A percentile compares a stretch with the other conserved stretches of the same genome.
Evolutionary conservation across 64 coral and sea anemone species (phyloP).

Genomic region (Stichodactyla mertensii): DNA sequence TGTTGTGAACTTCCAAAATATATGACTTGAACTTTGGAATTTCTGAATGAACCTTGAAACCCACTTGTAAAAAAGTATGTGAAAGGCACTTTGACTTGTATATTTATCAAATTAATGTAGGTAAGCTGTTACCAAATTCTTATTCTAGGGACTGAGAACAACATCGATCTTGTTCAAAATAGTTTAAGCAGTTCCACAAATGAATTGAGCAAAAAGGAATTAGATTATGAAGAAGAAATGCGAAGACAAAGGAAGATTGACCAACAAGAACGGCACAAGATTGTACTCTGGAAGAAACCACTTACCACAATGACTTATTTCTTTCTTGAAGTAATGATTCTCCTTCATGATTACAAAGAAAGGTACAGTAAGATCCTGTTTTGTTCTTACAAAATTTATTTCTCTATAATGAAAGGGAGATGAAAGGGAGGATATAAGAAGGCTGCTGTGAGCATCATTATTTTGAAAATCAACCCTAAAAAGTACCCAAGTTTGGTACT

Average conservation of each 20-base stretch:
- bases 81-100: too few relatives aligned
- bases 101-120: too few relatives aligned
- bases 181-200: not conserved
- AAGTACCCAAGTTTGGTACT: too few relatives aligned
- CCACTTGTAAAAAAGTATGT: too few relatives aligned
- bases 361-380: conserved; percentile 29
- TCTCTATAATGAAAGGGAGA: too few relatives aligned
- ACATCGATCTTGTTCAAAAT: not conserved
- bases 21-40: too few relatives aligned
- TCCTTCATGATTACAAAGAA: conserved; percentile 76
- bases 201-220: not conserved
- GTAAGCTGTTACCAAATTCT: not conserved
- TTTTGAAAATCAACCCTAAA: too few relatives aligned
- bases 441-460: too few relatives aligned
- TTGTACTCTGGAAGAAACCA: conserved; percentile 84
- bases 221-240: conserved; percentile 51
- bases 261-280: conserved; percentile 72
- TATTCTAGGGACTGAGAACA: not conserved
- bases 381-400: too few relatives aligned
- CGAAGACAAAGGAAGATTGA: conserved; percentile 68
- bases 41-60: too few relatives aligned
- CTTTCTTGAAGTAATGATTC: conserved; percentile 73
- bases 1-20: too few relatives aligned
- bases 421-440: too few relatives aligned
- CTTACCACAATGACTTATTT: conserved; percentile 80